Percentiles rank a stretch among this genome's conserved stretches.
These are phyloP conservation scores for Cataglyphis altisquamis DNA, from an alignment of 2,888 invertebrate genomes.

Conservation along the genomic window DNA sequence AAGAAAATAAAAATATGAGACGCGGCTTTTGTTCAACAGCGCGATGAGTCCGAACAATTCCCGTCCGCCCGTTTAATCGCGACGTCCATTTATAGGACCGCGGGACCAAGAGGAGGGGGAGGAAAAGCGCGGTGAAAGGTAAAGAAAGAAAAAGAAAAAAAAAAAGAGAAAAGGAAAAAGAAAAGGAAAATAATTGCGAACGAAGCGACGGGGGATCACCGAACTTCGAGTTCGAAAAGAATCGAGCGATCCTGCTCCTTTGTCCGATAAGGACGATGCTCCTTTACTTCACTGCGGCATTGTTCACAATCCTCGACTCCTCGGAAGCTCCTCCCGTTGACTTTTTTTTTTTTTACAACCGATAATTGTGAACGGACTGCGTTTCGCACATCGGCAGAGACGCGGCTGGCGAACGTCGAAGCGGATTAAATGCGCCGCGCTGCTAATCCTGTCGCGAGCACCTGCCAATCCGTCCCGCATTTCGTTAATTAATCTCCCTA, in stretches of 20 bases:
- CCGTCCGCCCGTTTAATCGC: slow-evolving; percentile 64
- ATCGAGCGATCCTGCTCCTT: slow-evolving; percentile 50
- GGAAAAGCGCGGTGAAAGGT: background rate
- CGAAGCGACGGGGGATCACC: slow-evolving; percentile 57
- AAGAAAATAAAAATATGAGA: slow-evolving; percentile 63
- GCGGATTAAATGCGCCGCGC: slow-evolving; percentile 43
- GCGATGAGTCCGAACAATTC: slow-evolving; percentile 58
- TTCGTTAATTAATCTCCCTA: slow-evolving; percentile 50
- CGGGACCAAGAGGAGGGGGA: background rate
- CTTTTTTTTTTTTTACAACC: slow-evolving; percentile 43
- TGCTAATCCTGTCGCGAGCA: slow-evolving; percentile 37
- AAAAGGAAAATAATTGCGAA: slow-evolving; percentile 65
- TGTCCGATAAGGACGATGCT: slow-evolving; percentile 42
- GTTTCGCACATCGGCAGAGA: slow-evolving; percentile 29
- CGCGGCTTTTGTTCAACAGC: slow-evolving; percentile 64
- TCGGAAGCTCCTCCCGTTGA: slow-evolving; percentile 21
- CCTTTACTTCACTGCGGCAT: slow-evolving; percentile 49
- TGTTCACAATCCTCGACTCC: slow-evolving; percentile 45
- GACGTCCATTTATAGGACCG: slow-evolving; percentile 62
- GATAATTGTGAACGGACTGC: slow-evolving; percentile 35
- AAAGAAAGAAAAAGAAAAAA: background rate
- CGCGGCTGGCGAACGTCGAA: background rate
- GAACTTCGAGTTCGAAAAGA: slow-evolving; percentile 29
- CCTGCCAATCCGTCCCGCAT: slow-evolving; percentile 42
- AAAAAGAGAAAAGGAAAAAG: slow-evolving; percentile 16